Evolutionary conservation across 2,888 invertebrate genomes (phyloP), one percentile per base, ranked within the genome.

Genomic region (Agrochola litura): DNA sequence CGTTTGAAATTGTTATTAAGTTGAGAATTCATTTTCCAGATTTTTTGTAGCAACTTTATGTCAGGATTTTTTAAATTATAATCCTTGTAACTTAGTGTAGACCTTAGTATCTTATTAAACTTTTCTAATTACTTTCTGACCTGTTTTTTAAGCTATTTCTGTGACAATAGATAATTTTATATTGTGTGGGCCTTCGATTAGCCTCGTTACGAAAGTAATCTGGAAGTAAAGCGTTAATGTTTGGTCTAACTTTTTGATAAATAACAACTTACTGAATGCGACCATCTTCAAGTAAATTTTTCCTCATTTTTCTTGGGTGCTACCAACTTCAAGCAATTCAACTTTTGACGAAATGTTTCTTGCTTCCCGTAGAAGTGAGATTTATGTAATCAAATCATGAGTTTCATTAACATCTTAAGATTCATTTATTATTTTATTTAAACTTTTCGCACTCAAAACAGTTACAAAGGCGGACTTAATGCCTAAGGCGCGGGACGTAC

Each of bases 1-100:
- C 37, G 9, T 1, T n/a, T 22, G 19, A 56, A 43, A 68, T 56
- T 54, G 6, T 68, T 41, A 82, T 71, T 63, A 41, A 60, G 12
- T 56, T 19, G 3, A 19, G 10, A 64, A 68, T 68, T 54, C 0
- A 52, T 79, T 25, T 58, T 25, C 0, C 12, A 37, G 9, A 65
- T 60, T 54, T 70, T 56, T 8, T 37, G 0, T 66, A 16, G 3
- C 19, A n/a, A 8, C 2, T 8, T 54, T 54, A 22, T 22, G 4
- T 25, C 37, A 46, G 2, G 16, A 43, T 54, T 30, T 54, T 43
- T 6, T 12, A 2, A 22, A 67, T 19, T 9, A 46, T 25, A 52
- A 66, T 54, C 1, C 2, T n/a, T 58, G n/a, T 71, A 69, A 60
- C 49, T 68, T 30, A 52, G 10, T 41, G 30, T 43, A 19, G 12